A percentile compares a stretch with the other conserved stretches of the same genome.
Evolutionary conservation across 1,140 invertebrate genomes (phyloP).

Genomic region (Rhagoletis pomonella): DNA sequence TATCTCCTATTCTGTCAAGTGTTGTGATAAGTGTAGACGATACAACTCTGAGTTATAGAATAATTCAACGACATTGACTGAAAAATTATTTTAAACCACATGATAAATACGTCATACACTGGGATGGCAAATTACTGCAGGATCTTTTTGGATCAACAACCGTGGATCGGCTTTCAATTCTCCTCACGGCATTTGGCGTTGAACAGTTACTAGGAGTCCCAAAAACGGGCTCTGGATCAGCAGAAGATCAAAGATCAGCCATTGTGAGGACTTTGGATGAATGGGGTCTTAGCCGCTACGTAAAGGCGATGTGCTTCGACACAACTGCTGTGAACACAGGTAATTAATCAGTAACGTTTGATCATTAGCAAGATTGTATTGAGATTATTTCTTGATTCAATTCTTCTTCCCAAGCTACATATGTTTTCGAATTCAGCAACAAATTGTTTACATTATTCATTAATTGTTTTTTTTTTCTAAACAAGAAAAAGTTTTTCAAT

Average conservation of each 20-base stretch:
- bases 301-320: slow-evolving; percentile 63
- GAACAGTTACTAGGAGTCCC: slow-evolving; percentile 62
- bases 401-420: no score
- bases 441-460: no score
- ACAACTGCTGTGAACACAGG: slow-evolving; percentile 64
- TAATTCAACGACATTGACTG: not conserved
- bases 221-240: slow-evolving; percentile 59
- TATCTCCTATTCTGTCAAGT: not conserved
- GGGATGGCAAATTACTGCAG: slow-evolving; percentile 62
- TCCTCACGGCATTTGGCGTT: slow-evolving; percentile 57
- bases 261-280: slow-evolving; percentile 58
- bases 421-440: no score
- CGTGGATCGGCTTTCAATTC: slow-evolving; percentile 62
- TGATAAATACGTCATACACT: slow-evolving; percentile 26
- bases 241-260: slow-evolving; percentile 57
- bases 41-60: not conserved
- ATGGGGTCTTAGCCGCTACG: slow-evolving; percentile 58
- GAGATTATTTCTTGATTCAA: no score
- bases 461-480: no score
- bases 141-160: slow-evolving; percentile 56
- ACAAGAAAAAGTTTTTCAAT: no score
- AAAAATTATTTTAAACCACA: not conserved
- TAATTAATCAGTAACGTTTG: no score
- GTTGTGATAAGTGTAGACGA: not conserved
- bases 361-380: no score